phyloP scores from a whole-genome alignment of 2,888 invertebrate species.

The Tetheella fluctuosa region DNA sequence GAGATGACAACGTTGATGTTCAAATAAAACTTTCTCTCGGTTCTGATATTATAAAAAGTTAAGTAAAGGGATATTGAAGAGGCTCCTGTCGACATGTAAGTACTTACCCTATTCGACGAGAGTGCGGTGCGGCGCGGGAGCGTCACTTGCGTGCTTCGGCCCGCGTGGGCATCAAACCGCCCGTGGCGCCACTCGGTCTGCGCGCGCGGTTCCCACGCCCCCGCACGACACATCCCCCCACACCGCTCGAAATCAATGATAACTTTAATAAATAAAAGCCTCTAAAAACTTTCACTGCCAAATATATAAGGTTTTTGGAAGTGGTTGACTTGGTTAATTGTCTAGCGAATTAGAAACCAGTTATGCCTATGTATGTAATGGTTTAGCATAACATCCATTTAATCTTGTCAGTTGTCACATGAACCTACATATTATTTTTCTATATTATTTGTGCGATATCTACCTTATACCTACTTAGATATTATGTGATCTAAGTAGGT shows the following conservation, averaged over 20 bases:
- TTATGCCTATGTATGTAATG: not conserved
- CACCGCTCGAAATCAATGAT: conserved; percentile 53
- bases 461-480: too few relatives aligned
- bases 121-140: conserved; percentile 10
- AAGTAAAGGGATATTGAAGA: too few relatives aligned
- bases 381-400: conserved; percentile 1
- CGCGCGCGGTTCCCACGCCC: conserved; percentile 63
- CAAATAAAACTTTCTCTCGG: too few relatives aligned
- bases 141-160: conserved; percentile 13
- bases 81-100: too few relatives aligned
- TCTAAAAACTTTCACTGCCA: conserved; percentile 70
- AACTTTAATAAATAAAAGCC: conserved; percentile 66
- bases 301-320: conserved; percentile 23
- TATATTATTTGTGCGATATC: too few relatives aligned
- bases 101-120: not conserved
- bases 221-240: conserved; percentile 39
- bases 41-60: too few relatives aligned
- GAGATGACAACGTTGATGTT: too few relatives aligned
- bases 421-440: not conserved
- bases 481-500: too few relatives aligned
- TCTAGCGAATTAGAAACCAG: conserved; percentile 2
- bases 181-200: conserved; percentile 80
- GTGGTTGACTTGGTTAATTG: conserved; percentile 4
- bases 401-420: not conserved
- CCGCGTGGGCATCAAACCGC: conserved; percentile 61